Base-by-base conservation (phyloP, 2,113 vertebrate genomes). In the Micronycteris hirsuta region DNA sequence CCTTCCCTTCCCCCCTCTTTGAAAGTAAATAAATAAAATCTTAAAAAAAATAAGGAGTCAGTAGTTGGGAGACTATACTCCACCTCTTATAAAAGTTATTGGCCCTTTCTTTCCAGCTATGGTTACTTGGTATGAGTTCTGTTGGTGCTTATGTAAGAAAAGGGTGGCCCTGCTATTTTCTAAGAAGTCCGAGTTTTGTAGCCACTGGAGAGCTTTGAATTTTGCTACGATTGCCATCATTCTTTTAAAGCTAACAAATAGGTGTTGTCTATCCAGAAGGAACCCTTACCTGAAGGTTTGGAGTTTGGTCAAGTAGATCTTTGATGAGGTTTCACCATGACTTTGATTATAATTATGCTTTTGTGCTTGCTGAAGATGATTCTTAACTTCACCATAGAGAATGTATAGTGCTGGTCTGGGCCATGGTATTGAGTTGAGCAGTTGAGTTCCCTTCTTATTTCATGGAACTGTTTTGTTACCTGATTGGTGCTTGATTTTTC, bases 311-410 rank as follows among this genome's bases (percentile, higher is more conserved):
- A 95, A 77, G 61, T n/a, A 43, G 14, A 41, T 67, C 31, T 88
- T 58, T 20, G 47, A 3, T 82, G 31, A 77, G 45, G 31, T 87
- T 86, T 89, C 38, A 85, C 14, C 31, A 38, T 58, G 67, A 16
- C 11, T 96, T 97, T 94, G 41, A 58, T 91, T 17, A 65, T 85
- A 54, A 70, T 17, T 78, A 16, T 82, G 58, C 22, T 95, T 92
- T 78, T 91, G 16, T 88, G 56, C 20, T 36, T n/a, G 3, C 17
- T 36, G 14, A 87, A 31, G 49, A 16, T 76, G 54, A 52, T 65
- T 89, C 54, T 77, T 36, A 49, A n/a, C 54, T 89, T 83, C 70
- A 43, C n/a, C 33, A 76, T 93, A 10, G 22, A 77, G 45, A 78
- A 58, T 58, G 4, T 41, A 38, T 43, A 76, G 36, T 31, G 10